Evolutionary conservation across 2,888 invertebrate species (phyloP), one percentile per base, ranked within the genome.

Genomic region (Xylocampa areola): DNA sequence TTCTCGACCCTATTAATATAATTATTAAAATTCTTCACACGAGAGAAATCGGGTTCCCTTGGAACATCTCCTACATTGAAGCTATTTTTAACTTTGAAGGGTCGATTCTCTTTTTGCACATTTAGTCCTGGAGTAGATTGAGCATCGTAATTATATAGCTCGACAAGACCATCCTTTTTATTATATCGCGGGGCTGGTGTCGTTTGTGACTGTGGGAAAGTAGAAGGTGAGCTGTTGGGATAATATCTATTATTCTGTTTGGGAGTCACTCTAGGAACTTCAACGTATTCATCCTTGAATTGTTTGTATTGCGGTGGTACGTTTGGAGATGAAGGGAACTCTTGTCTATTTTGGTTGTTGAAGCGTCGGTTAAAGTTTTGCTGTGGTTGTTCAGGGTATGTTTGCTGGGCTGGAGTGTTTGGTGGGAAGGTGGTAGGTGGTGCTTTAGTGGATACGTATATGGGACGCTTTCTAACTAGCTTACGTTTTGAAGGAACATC

Each of bases 81-180:
- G 68, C 80, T 90, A 61, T 93, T 91, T 59, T 75, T 80, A 13
- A 91, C 79, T 81, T 92, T 92, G 52, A 90, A 87, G 0, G 89
- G 83, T 40, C 80, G 79, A 60, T 86, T 88, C 7, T 90, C 87
- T 49, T 86, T 89, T 47, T 88, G 86, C 13, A 68, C 72, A 43
- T 84, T 88, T 1, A 86, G 76, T 8, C 82, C 87, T 10, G 90
- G 87, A 7, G 90, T 91, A 1, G 90, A 89, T 49, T 89, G 86
- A 0, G 88, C 71, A n/a, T 94, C 94, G 14, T 94, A 94, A 47
- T 92, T 93, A 71, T 91, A 94, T 17, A 90, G 59, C 55, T 94
- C 95, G 5, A 90, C 88, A 10, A 85, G 86, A 37, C 91, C 88
- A 33, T 92, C 90, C 62, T 94, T 94, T 35, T 94, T 94, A 53